These are phyloP conservation scores for Potamarius usumacintae DNA, from an alignment of 2,113 vertebrate species.

Conservation along the genomic window DNA sequence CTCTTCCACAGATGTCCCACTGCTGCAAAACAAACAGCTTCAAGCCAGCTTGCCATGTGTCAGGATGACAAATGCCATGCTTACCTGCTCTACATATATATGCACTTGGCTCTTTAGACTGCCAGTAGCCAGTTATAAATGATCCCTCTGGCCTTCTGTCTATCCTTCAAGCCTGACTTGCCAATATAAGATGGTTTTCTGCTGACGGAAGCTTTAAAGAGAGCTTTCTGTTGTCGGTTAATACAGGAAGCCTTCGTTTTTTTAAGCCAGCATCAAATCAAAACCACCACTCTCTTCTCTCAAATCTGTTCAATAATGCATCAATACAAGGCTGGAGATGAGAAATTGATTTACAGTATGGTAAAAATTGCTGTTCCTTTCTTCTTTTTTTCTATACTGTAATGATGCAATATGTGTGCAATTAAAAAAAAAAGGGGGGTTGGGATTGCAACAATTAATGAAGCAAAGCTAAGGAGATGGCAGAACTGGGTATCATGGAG, in stretches of 20 bases:
- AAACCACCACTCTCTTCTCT: not conserved
- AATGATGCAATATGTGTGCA: constrained; percentile 24
- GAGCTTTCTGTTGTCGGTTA: constrained; percentile 22
- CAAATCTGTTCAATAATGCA: constrained; percentile 41
- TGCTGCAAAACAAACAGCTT: constrained; percentile 42
- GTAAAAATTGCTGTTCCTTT: not conserved
- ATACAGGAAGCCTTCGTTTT: constrained; percentile 4
- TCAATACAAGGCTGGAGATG: constrained; percentile 1
- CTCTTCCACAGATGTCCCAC: constrained; percentile 12
- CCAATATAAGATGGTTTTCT: constrained; percentile 37
- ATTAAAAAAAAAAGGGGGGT: constrained; percentile 20
- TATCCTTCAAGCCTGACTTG: constrained; percentile 46
- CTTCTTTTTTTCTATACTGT: not conserved
- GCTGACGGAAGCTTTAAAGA: constrained; percentile 33
- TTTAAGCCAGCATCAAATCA: constrained; percentile 37
- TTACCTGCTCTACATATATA: constrained; percentile 40
- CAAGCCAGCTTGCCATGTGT: constrained; percentile 8
- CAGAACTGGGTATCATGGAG: not conserved
- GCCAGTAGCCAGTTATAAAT: constrained; percentile 29
- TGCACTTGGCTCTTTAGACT: constrained; percentile 22
- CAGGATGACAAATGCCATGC: constrained; percentile 47
- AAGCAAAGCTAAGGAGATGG: constrained; percentile 32
- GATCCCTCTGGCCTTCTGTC: constrained; percentile 31
- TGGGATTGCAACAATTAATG: constrained; percentile 38
- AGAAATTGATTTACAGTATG: constrained; percentile 13